These are phyloP conservation scores for Charadrius vociferus DNA, from an alignment of 2,113 vertebrate genomes.

Conservation along the genomic window DNA sequence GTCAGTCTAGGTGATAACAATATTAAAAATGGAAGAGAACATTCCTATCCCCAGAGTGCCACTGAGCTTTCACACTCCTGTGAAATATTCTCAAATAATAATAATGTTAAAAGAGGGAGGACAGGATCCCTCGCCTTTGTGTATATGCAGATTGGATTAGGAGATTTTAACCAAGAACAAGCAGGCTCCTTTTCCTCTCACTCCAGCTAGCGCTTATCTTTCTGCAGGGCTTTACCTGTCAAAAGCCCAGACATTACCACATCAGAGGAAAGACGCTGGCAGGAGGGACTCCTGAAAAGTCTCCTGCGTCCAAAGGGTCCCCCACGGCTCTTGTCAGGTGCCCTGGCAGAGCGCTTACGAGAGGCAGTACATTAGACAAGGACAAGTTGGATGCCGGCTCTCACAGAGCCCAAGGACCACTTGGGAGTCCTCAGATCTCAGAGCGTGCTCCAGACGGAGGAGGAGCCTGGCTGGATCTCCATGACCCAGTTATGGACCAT, in stretches of 20 bases:
- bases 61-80: background rate
- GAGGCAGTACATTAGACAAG: background rate
- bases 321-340: rapidly evolving
- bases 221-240: background rate
- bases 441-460: conserved; percentile 19
- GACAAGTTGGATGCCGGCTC: rapidly evolving
- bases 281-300: background rate
- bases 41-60: background rate
- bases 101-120: background rate
- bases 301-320: background rate
- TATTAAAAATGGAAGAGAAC: background rate
- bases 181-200: background rate
- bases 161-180: background rate
- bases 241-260: background rate
- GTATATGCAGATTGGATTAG: background rate
- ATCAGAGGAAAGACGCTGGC: background rate
- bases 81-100: background rate
- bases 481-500: conserved; percentile 55
- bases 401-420: background rate
- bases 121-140: background rate
- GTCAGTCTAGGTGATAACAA: background rate
- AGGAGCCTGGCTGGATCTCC: conserved; percentile 48
- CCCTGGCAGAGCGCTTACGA: rapidly evolving
- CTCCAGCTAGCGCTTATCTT: background rate
- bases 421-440: background rate